A percentile compares a stretch with the other conserved stretches of the same genome.
These are phyloP conservation scores for Spinus olivaceus DNA, from an alignment of 2,797 vertebrate species.

Conservation along the genomic window DNA sequence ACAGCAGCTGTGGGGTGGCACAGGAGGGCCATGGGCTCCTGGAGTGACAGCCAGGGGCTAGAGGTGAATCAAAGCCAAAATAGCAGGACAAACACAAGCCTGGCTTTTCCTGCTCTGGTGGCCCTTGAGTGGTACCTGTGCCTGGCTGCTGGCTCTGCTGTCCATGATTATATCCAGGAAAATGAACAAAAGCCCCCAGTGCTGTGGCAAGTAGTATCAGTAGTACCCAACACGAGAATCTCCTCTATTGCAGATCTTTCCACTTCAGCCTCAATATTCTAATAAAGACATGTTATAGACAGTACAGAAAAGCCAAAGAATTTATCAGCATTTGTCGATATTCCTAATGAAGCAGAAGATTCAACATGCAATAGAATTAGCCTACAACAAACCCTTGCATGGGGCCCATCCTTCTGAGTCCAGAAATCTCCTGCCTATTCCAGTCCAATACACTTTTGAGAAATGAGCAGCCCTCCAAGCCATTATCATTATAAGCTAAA, in stretches of 20 bases:
- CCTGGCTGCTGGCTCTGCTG: background rate
- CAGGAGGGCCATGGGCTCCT: accelerated
- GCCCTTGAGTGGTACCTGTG: accelerated
- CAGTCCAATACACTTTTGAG: slow-evolving; percentile 47
- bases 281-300: slow-evolving; percentile 5
- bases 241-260: background rate
- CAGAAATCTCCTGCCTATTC: slow-evolving; percentile 49
- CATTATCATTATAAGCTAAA: slow-evolving; percentile 52
- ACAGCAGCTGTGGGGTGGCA: accelerated
- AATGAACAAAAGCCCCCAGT: accelerated
- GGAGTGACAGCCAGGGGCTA: accelerated
- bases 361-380: slow-evolving; percentile 73
- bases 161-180: background rate
- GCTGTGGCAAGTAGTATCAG: background rate
- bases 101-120: background rate
- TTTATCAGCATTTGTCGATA: slow-evolving; percentile 77
- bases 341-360: slow-evolving; percentile 76
- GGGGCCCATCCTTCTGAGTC: slow-evolving; percentile 23
- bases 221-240: accelerated
- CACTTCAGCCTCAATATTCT: background rate
- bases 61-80: background rate
- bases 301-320: slow-evolving; percentile 62
- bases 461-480: slow-evolving; percentile 30
- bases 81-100: accelerated
- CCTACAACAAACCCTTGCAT: slow-evolving; percentile 63